Evolutionary conservation across 2,113 vertebrate species (phyloP).

Genomic region (Gila orcuttii): DNA sequence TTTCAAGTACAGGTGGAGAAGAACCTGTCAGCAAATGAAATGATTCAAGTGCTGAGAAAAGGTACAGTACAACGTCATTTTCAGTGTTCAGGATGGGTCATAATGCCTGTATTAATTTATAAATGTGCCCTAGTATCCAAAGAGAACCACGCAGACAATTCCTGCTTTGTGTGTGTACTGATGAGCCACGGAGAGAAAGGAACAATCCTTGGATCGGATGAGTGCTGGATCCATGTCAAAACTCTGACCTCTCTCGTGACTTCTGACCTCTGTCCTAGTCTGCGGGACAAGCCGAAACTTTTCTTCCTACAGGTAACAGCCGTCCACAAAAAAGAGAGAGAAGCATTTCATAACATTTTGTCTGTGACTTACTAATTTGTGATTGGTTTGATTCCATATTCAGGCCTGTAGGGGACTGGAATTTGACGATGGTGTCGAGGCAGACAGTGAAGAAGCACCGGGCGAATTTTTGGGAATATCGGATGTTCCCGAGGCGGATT

Average conservation of each 20-base stretch:
- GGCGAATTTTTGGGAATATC: background rate
- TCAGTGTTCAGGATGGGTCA: background rate
- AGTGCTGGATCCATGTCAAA: slow-evolving; percentile 1
- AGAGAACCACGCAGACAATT: slow-evolving; percentile 24
- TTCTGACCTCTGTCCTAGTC: slow-evolving; percentile 27
- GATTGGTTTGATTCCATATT: background rate
- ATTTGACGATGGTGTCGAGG: slow-evolving; percentile 27
- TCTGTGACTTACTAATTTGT: background rate
- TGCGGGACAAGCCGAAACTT: slow-evolving; percentile 13
- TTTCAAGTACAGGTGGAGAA: slow-evolving; percentile 19
- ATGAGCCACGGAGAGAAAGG: slow-evolving; percentile 34
- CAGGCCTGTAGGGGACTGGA: background rate
- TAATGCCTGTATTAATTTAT: background rate
- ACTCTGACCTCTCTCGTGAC: slow-evolving; percentile 21
- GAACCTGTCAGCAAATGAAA: slow-evolving; percentile 22
- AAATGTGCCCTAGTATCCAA: background rate
- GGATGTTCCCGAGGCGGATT: slow-evolving; percentile 8
- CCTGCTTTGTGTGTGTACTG: slow-evolving; percentile 40
- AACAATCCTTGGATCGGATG: slow-evolving; percentile 21
- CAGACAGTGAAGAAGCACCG: background rate
- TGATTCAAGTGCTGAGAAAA: background rate
- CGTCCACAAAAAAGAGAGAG: background rate
- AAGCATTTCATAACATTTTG: background rate
- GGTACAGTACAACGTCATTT: background rate
- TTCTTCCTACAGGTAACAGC: slow-evolving; percentile 29